These are phyloP conservation scores for Grantiella picta DNA, from an alignment of 2,113 vertebrate genomes.

Conservation along the genomic window DNA sequence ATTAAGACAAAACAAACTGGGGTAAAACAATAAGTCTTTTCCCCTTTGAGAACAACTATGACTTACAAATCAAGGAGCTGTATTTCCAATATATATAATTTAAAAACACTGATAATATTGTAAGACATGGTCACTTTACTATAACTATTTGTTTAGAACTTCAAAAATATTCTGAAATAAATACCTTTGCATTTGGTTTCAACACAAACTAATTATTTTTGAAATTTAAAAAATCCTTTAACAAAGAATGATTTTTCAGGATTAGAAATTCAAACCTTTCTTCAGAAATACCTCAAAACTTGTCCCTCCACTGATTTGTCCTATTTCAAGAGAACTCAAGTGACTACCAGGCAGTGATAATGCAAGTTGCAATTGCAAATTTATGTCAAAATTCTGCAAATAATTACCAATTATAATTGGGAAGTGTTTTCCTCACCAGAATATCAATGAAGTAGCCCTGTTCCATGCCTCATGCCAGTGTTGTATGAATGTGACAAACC, in stretches of 20 bases:
- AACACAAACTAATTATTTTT: background rate
- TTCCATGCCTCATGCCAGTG: background rate
- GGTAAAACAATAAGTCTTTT: background rate
- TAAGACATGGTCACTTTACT: background rate
- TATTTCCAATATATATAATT: background rate
- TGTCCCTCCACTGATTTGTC: background rate
- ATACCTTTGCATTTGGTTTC: background rate
- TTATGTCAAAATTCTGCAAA: background rate
- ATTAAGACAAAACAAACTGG: conserved; percentile 28
- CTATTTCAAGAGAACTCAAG: background rate
- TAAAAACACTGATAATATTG: background rate
- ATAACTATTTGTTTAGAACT: background rate
- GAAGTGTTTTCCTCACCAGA: background rate
- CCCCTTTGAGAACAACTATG: background rate
- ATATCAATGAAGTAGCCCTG: background rate
- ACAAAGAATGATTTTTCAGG: background rate
- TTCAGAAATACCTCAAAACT: background rate
- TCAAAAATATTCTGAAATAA: background rate
- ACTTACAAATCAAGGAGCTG: background rate
- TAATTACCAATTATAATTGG: background rate
- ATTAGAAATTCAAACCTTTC: background rate
- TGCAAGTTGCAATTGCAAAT: background rate
- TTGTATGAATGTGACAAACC: background rate
- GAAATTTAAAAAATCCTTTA: background rate
- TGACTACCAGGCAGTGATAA: background rate